Percentiles rank a stretch among this genome's conserved stretches.
phyloP scores from a whole-genome alignment of 2,888 invertebrate genomes.

The Isotomurus palustris region DNA sequence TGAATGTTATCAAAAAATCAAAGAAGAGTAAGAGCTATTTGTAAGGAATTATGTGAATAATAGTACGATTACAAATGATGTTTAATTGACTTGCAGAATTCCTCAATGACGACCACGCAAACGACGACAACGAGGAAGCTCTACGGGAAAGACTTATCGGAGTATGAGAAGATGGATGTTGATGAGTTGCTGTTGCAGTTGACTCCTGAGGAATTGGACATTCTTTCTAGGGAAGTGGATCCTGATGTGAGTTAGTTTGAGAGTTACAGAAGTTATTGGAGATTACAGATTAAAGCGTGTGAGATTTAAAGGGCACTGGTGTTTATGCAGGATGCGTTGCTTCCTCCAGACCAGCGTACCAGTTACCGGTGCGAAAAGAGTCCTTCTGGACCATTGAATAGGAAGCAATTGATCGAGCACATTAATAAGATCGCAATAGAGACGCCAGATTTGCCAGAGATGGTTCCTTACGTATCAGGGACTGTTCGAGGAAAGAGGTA shows the following conservation, averaged over 20 bases:
- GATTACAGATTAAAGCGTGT: not conserved
- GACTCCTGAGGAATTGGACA: constrained; percentile 90
- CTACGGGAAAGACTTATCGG: constrained; percentile 81
- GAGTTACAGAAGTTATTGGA: not conserved
- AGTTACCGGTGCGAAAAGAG: constrained; percentile 93
- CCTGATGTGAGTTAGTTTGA: constrained; percentile 77
- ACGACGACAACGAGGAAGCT: constrained; percentile 86
- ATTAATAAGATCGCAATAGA: constrained; percentile 97
- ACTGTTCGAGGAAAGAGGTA: constrained; percentile 90
- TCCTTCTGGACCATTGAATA: constrained; percentile 91
- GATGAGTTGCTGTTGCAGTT: constrained; percentile 90
- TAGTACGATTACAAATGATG: not conserved
- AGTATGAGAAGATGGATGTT: constrained; percentile 92
- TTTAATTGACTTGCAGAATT: constrained; percentile 60
- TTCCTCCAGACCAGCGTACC: constrained; percentile 92
- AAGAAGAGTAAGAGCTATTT: not conserved
- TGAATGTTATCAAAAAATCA: not conserved
- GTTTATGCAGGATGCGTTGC: constrained; percentile 81
- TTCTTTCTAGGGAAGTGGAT: constrained; percentile 97
- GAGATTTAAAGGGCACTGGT: no score
- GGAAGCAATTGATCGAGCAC: constrained; percentile 91
- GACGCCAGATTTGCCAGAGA: constrained; percentile 94
- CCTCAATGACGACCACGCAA: constrained; percentile 68
- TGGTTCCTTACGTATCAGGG: constrained; percentile 88
- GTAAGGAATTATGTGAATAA: not conserved